Base-by-base conservation (phyloP, 2,888 invertebrate species). In the Rhagium mordax region DNA sequence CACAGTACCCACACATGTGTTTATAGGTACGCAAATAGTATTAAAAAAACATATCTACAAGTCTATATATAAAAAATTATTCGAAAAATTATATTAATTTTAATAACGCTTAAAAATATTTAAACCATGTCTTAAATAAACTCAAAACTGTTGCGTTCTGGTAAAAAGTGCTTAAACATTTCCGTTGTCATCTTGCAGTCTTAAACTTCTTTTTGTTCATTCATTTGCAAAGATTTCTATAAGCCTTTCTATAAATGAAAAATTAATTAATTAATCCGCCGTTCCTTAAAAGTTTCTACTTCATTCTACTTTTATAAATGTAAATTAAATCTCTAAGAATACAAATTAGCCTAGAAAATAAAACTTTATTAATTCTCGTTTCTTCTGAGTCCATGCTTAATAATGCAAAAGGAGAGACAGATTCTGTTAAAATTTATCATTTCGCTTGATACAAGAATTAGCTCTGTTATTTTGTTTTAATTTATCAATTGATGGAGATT, bases 311-410 rank as follows among this genome's bases (percentile, higher is more conserved):
- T 71, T 66, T 64, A 51, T 68, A 64, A 70, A 74, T 74, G 74
- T 60, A 74, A 74, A 74, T 74, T 70, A 68, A 74, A 74, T 71
- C 71, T 71, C 62, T 10, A 65, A 18, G 65, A 65, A 53, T 65
- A 53, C 53, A 65, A 53, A 27, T 65, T 65, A 65, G 65, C 24
- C 33, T 65, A 65, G 65, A 33, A 59, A 59, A 65, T 53, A 65
- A 49, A 64, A 65, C 53, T 65, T 65, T 65, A 64, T 51, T 65
- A 65, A 65, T 65, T 53, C 65, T 15, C 21, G 21, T 62, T 65
- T 20, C 20, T 55, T 33, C 29, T 18, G 33, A 53, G 53, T 20
- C 33, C 18, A 20, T 29, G 27, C 51, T 65, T 29, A 65, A 51
- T 51, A 33, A 20, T n/a, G 27, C 8, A 64, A 49, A 64, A 21